Evolutionary conservation across 2,113 vertebrate species (phyloP), one percentile per base, ranked within the genome.

Genomic region (Maccullochella peelii): DNA sequence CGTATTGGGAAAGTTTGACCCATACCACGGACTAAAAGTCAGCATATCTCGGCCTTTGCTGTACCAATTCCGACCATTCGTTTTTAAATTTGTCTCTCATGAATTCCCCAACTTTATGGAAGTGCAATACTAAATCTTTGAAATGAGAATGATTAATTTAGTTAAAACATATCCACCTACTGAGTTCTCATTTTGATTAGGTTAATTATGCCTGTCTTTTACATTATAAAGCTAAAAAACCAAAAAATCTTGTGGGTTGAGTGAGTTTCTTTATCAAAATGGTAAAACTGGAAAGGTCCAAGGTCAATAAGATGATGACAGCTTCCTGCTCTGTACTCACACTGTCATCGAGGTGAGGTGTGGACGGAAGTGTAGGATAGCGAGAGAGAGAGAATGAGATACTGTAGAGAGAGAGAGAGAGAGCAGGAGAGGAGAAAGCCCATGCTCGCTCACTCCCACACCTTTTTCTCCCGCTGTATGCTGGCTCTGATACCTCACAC

Each of bases 401-500:
- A 36, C 72, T 77, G 70, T 82, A 81, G 55, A 57, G 58, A 57
- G 59, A 69, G 62, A 80, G 84, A 67, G 80, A 71, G 83, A 75
- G 21, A 63, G 87, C 8, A 77, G 81, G 86, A 94, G 87, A 85
- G 81, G 85, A 94, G 86, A 85, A 90, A 92, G 93, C 92, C 88
- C 92, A 79, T 85, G 84, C 88, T 89, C 57, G 16, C 92, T 92
- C 82, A 94, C 95, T 94, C 96, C 95, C 94, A 95, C 96, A 95
- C 92, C 90, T 94, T 95, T 95, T 94, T 83, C 89, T 91, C 84
- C 78, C 70, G 86, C 94, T 94, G 91, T 91, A 85, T 92, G 93
- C 91, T 82, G 91, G 84, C 83, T 90, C 74, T 70, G 76, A 63
- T 70, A 65, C 58, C 77, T 90, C 88, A 83, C 77, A 33, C 92